Evolutionary conservation across 2,113 vertebrate genomes (phyloP).

Genomic region (Gavialis gangeticus): DNA sequence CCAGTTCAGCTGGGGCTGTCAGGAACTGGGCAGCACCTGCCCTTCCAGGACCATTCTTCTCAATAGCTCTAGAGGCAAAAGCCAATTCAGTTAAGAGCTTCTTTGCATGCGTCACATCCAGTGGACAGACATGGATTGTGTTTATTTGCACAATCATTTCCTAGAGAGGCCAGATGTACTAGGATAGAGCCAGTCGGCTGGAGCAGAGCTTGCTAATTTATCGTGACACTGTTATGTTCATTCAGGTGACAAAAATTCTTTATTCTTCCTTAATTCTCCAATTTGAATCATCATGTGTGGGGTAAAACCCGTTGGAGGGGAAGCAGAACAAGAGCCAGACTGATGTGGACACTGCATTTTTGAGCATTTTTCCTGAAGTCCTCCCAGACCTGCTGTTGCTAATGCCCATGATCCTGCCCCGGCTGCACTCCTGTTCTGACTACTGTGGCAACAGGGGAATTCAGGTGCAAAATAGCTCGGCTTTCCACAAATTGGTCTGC

Average conservation of each 20-base stretch:
- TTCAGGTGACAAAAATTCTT: not conserved
- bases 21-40: not conserved
- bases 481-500: not conserved
- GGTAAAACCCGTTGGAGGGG: not conserved
- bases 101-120: fast-evolving
- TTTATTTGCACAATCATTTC: not conserved
- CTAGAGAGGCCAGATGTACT: not conserved
- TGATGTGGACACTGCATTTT: not conserved
- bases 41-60: not conserved
- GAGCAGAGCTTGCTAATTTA: not conserved
- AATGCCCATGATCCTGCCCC: not conserved
- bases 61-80: not conserved
- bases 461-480: not conserved
- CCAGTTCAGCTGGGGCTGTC: not conserved
- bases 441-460: not conserved
- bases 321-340: not conserved
- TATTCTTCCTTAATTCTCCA: not conserved
- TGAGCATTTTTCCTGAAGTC: not conserved
- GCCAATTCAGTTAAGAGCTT: not conserved
- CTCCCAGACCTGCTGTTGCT: not conserved
- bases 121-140: not conserved
- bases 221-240: not conserved
- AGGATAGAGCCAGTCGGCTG: not conserved
- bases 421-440: not conserved
- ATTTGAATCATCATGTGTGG: not conserved